Percentiles rank a stretch among this genome's conserved stretches.
phyloP scores from a whole-genome alignment of 2,888 invertebrate species.

The Rhorus exstirpatorius region DNA sequence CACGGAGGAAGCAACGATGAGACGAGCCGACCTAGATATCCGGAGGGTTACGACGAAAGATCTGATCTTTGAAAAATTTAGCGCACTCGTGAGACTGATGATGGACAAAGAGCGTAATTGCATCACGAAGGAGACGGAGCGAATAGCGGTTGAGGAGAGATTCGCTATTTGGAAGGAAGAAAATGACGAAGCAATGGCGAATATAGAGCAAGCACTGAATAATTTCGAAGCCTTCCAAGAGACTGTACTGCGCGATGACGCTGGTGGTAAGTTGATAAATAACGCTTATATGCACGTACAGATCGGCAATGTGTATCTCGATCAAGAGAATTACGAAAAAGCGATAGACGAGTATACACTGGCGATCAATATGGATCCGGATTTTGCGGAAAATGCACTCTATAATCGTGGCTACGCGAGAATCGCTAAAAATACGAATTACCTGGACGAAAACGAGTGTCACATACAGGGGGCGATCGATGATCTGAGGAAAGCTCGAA shows the following conservation, averaged over 20 bases:
- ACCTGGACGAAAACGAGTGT: background rate
- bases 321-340: slow-evolving; percentile 48
- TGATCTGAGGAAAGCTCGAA: slow-evolving; percentile 18
- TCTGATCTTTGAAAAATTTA: too few species aligned
- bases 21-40: background rate
- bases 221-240: too few species aligned
- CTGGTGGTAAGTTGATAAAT: slow-evolving; percentile 40
- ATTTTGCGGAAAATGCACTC: slow-evolving; percentile 76
- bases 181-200: slow-evolving; percentile 48
- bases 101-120: slow-evolving; percentile 10
- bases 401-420: slow-evolving; percentile 77
- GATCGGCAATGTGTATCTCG: slow-evolving; percentile 66
- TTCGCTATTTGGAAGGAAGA: slow-evolving; percentile 78
- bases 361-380: slow-evolving; percentile 75
- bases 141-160: slow-evolving; percentile 42
- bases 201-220: slow-evolving; percentile 25
- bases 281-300: slow-evolving; percentile 70
- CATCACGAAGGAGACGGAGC: slow-evolving; percentile 27
- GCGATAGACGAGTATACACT: slow-evolving; percentile 73
- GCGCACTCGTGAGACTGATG: too few species aligned
- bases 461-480: slow-evolving; percentile 8
- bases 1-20: slow-evolving; percentile 8
- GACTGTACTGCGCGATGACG: slow-evolving; percentile 2
- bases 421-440: slow-evolving; percentile 18
- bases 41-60: background rate